phyloP scores from a whole-genome alignment of 2,113 vertebrate genomes.

The Leptobrachium leishanense region DNA sequence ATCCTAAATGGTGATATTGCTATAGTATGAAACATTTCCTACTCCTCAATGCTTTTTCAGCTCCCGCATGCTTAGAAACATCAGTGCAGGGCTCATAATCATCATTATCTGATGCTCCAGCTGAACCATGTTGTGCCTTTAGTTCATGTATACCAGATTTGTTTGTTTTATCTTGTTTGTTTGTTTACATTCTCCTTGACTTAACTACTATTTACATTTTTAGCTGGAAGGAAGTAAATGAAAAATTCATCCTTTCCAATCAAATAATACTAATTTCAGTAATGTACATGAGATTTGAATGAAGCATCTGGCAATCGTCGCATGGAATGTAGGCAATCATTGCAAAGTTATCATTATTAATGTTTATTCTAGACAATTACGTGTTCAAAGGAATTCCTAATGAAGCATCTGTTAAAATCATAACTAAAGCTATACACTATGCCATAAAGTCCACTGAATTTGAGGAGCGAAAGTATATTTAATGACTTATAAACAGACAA shows the following conservation, averaged over 20 bases:
- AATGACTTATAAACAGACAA: not conserved
- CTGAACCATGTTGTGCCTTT: no score
- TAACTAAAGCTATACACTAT: not conserved
- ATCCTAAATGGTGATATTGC: no score
- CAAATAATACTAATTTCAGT: not conserved
- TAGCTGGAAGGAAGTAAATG: not conserved
- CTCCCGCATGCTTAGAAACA: no score
- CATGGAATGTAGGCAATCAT: constrained; percentile 7
- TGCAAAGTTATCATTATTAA: constrained; percentile 34
- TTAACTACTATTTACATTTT: not conserved
- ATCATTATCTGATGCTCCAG: no score
- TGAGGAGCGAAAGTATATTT: not conserved
- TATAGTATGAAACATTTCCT: no score
- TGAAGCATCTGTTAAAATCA: constrained; percentile 27
- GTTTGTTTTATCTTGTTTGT: not conserved
- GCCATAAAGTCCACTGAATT: not conserved
- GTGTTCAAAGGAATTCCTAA: constrained; percentile 33
- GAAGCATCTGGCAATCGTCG: constrained; percentile 29
- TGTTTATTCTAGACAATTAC: constrained; percentile 28
- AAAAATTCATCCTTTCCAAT: not conserved
- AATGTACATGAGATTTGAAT: not conserved
- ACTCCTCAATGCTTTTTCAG: no score
- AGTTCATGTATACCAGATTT: no score
- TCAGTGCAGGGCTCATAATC: no score
- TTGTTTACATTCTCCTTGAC: not conserved